A percentile compares a stretch with the other conserved stretches of the same genome.
These are phyloP conservation scores for Semotilus atromaculatus DNA, from an alignment of 2,797 vertebrate genomes.

Conservation along the genomic window DNA sequence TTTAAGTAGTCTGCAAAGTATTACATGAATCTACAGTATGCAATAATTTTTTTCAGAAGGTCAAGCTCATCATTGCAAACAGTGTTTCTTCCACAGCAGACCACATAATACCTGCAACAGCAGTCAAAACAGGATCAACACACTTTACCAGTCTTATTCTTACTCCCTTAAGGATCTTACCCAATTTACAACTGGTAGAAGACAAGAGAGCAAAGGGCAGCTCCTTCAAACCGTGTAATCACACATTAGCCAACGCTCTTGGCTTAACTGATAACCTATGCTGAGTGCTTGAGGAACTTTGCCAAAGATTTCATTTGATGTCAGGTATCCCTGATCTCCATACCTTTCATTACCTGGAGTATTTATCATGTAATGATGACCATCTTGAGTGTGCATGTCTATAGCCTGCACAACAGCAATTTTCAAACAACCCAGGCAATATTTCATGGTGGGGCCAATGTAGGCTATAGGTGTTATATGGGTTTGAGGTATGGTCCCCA, in stretches of 20 bases:
- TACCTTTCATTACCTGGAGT: not conserved
- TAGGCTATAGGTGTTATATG: not conserved
- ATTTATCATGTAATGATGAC: not conserved
- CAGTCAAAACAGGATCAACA: not conserved
- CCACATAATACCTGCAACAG: slow-evolving; percentile 2
- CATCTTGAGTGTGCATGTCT: not conserved
- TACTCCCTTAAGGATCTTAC: not conserved
- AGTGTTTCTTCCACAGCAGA: not conserved
- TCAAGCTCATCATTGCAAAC: not conserved
- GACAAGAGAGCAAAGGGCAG: slow-evolving; percentile 21
- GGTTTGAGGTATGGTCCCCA: not conserved
- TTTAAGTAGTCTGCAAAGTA: not conserved
- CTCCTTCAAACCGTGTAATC: not conserved
- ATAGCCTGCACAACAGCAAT: not conserved
- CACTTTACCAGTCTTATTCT: not conserved
- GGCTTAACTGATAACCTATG: slow-evolving; percentile 6
- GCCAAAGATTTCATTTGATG: not conserved
- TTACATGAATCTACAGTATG: not conserved
- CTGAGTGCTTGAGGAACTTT: not conserved
- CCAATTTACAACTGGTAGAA: not conserved
- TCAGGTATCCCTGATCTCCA: not conserved
- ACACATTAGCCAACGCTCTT: slow-evolving; percentile 13
- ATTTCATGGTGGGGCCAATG: not conserved
- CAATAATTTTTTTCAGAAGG: not conserved
- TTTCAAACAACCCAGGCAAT: not conserved